These are phyloP conservation scores for pig (Sus scrofa) DNA, from an alignment of 2,113 vertebrate genomes.

Conservation along the genomic window DNA sequence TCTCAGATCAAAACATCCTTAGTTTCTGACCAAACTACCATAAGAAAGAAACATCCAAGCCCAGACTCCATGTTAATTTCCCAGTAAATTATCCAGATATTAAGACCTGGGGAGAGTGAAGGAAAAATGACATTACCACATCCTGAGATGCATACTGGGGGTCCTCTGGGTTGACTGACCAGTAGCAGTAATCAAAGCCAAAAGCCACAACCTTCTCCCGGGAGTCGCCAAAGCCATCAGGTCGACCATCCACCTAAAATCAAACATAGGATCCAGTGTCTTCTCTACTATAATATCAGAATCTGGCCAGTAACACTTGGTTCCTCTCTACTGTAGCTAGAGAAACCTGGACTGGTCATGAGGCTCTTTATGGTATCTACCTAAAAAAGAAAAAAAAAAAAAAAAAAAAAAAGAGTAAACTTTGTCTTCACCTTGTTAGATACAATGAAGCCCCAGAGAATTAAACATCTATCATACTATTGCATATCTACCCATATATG, in stretches of 20 bases:
- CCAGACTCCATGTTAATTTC: not conserved
- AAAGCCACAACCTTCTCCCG: constrained; percentile 95
- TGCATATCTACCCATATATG: not conserved
- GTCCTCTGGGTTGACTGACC: constrained; percentile 95
- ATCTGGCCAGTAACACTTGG: constrained; percentile 1
- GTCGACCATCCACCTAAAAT: constrained; percentile 91
- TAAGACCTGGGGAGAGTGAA: not conserved
- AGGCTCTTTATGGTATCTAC: constrained; percentile 29
- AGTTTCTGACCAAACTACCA: constrained; percentile 45
- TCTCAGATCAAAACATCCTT: constrained; percentile 49
- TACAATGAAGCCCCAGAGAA: constrained; percentile 40
- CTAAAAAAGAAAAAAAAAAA: not conserved
- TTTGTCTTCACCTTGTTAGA: not conserved
- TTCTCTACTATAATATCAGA: constrained; percentile 6
- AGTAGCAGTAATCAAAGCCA: constrained; percentile 98
- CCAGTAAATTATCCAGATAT: not conserved
- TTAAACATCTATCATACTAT: not conserved
- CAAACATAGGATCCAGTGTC: constrained; percentile 36
- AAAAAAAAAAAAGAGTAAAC: not conserved
- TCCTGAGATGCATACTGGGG: constrained; percentile 96
- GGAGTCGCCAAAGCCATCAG: constrained; percentile 89
- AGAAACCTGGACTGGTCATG: not conserved
- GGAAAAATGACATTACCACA: constrained; percentile 89
- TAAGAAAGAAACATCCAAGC: constrained; percentile 25
- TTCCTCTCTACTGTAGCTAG: not conserved